phyloP scores from a whole-genome alignment of 2,888 invertebrate genomes.

The Stenodema calcarata region DNA sequence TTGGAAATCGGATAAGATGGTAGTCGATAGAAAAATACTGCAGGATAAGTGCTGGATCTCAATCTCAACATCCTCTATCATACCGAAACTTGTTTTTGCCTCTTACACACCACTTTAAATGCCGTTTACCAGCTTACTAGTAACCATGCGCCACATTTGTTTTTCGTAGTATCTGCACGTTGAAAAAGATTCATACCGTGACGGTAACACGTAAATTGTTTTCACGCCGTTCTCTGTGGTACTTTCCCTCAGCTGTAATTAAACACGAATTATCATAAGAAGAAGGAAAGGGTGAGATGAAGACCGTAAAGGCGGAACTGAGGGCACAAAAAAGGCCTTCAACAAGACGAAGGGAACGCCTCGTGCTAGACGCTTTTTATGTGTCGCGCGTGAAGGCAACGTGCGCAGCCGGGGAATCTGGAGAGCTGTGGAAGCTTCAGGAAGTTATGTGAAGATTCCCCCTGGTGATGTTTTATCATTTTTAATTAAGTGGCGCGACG shows the following conservation, averaged over 20 bases:
- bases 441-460: background rate
- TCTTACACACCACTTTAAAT: too few relatives aligned
- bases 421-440: background rate
- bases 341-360: background rate
- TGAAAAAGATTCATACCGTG: too few relatives aligned
- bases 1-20: too few relatives aligned
- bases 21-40: too few relatives aligned
- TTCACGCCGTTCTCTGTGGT: background rate
- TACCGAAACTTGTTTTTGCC: too few relatives aligned
- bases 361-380: background rate
- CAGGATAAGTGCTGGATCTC: too few relatives aligned
- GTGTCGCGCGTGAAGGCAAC: background rate
- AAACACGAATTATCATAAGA: background rate
- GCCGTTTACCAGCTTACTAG: too few relatives aligned
- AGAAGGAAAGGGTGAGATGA: background rate
- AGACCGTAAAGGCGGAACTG: background rate
- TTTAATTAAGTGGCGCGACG: background rate
- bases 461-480: background rate
- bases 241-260: background rate
- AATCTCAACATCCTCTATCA: too few relatives aligned
- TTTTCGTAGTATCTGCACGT: too few relatives aligned
- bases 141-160: too few relatives aligned
- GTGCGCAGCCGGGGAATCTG: background rate
- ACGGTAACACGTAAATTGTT: background rate
- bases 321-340: background rate